These are phyloP conservation scores for Xiphophorus maculatus DNA, from an alignment of 2,113 vertebrate genomes.

Conservation along the genomic window DNA sequence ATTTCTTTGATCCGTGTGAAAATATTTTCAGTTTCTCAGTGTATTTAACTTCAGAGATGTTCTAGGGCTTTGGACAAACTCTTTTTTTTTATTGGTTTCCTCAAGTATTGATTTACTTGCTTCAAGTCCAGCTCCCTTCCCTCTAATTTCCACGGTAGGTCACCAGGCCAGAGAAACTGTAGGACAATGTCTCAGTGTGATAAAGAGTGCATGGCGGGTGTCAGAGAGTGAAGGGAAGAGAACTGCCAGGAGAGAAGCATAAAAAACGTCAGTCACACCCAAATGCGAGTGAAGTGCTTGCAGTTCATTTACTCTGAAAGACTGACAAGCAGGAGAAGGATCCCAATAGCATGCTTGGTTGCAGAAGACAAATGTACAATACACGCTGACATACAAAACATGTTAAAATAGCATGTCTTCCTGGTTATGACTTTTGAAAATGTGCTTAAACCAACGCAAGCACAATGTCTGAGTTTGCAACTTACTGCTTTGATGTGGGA, in stretches of 20 bases:
- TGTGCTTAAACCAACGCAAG: neutral
- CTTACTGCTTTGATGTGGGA: neutral
- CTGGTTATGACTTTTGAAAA: neutral
- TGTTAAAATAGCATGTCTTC: neutral
- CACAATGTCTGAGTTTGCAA: constrained; percentile 5
- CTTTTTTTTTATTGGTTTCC: constrained; percentile 40
- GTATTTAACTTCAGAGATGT: neutral
- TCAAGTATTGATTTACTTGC: constrained; percentile 47
- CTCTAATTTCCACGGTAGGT: constrained; percentile 23
- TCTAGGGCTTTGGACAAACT: neutral
- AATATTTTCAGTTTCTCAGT: neutral
- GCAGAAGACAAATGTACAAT: constrained; percentile 43
- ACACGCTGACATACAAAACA: constrained; percentile 12
- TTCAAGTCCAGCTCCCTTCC: constrained; percentile 19
- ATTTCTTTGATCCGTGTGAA: too few species aligned
- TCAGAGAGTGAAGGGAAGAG: constrained; percentile 25
- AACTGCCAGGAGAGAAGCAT: constrained; percentile 43
- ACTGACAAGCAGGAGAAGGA: constrained; percentile 41
- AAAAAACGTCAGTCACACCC: constrained; percentile 60
- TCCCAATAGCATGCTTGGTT: constrained; percentile 56
- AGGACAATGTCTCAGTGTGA: constrained; percentile 41
- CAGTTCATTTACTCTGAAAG: constrained; percentile 61
- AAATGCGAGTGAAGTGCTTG: constrained; percentile 54
- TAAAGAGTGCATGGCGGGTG: constrained; percentile 37
- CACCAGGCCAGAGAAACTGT: constrained; percentile 37